phyloP scores from a whole-genome alignment of 2,113 vertebrate species.

The Gallinago media region DNA sequence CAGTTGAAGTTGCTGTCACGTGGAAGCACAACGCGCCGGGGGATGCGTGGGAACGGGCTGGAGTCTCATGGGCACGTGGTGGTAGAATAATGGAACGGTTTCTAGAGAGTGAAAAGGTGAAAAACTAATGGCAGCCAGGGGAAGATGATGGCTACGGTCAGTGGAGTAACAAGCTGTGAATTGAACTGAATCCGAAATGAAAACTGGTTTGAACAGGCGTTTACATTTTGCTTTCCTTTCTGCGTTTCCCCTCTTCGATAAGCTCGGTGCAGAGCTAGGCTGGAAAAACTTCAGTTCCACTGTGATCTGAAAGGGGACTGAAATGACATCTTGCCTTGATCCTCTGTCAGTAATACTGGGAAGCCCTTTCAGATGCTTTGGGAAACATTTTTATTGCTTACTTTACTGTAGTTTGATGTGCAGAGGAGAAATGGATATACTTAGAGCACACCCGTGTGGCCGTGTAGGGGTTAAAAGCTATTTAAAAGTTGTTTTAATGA shows the following conservation, averaged over 20 bases:
- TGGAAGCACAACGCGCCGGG: background rate
- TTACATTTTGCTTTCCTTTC: background rate
- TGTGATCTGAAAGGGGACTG: background rate
- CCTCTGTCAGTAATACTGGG: background rate
- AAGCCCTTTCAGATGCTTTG: background rate
- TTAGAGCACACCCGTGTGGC: background rate
- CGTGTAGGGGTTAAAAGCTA: constrained; percentile 18
- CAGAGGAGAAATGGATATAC: background rate
- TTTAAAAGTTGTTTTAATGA: background rate
- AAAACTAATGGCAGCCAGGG: background rate
- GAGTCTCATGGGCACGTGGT: rapidly evolving
- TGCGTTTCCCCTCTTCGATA: rapidly evolving
- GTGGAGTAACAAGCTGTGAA: background rate
- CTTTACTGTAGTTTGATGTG: background rate
- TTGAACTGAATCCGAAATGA: background rate
- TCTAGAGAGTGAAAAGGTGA: background rate
- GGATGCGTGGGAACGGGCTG: background rate
- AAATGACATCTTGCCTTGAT: background rate
- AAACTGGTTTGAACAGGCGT: background rate
- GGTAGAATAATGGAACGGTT: background rate
- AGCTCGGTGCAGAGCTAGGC: background rate
- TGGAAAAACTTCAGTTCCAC: background rate
- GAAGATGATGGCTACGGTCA: background rate
- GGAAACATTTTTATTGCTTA: background rate
- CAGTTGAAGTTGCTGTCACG: background rate